Percentiles rank a stretch among this genome's conserved stretches.
phyloP scores from a whole-genome alignment of 2,797 vertebrate genomes.

The Schizopygopsis pylzovi region DNA sequence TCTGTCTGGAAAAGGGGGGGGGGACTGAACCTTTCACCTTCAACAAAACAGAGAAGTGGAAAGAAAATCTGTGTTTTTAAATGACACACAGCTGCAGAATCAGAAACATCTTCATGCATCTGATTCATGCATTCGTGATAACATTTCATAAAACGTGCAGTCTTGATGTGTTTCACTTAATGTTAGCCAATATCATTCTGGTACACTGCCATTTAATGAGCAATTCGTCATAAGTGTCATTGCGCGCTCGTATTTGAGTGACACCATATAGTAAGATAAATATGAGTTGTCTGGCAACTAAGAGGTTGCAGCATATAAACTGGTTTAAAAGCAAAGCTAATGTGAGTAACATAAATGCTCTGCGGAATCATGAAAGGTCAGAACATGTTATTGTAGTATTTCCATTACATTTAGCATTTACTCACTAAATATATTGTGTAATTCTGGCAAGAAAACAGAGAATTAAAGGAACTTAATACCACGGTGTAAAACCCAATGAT shows the following conservation, averaged over 20 bases:
- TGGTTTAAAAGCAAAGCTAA: neutral
- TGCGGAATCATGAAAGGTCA: neutral
- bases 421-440: neutral
- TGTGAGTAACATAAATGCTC: neutral
- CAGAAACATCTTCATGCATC: neutral
- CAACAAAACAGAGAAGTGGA: neutral
- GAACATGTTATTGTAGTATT: neutral
- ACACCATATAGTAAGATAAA: neutral
- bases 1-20: neutral
- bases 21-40: conserved; percentile 14
- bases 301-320: conserved; percentile 1
- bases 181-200: neutral
- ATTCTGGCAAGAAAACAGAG: neutral
- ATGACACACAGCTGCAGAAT: neutral
- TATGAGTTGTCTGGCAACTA: conserved; percentile 27
- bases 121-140: neutral
- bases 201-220: neutral
- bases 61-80: neutral
- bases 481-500: neutral
- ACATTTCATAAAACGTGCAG: neutral
- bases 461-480: neutral
- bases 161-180: neutral
- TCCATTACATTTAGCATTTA: neutral
- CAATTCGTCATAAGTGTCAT: neutral
- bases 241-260: neutral